Evolutionary conservation across 2,113 vertebrate genomes (phyloP), one percentile per base, ranked within the genome.

Genomic region (Antechinus flavipes): DNA sequence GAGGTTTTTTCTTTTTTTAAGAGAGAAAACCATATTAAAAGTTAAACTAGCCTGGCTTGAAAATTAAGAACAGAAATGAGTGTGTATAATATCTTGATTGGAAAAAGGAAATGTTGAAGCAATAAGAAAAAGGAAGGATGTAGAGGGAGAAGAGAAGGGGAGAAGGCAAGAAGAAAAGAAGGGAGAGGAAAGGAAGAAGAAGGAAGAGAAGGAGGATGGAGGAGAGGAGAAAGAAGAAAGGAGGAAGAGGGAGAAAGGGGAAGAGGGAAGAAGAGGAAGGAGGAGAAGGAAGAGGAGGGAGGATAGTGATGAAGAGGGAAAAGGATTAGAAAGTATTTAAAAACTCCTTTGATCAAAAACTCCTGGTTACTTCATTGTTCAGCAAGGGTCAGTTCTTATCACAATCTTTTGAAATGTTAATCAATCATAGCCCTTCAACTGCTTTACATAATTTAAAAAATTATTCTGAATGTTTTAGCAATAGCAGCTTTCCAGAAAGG

Each of bases 21-120:
- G 61, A 35, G 11, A 94, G 27, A 61, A 55, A 68, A 68, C 92
- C 19, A 55, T 1, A 42, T 68, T 84, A 9, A 92, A 93, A 14
- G 42, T 89, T 90, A 93, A 90, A 47, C 7, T 95, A 8, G 52
- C 54, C 84, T 91, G 23, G 42, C 92, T 92, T 96, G 56, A 95
- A 92, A 94, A 94, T 92, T 91, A 61, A 90, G 52, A 30, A 53
- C 27, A 92, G 90, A 19, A 92, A 93, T 61, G 10, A 14, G 2
- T 61, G 27, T 35, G 12, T 61, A 55, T 55, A 55, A 55, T 55
- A 55, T 55, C 54, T 55, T 55, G 58, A 61, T 68, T 35, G 61
- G 30, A 30, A 16, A 68, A 35, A 68, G 61, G 30, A 68, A 68
- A 55, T 24, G 14, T 50, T 50, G 50, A 50, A 52, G 50, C 10